Evolutionary conservation across 2,113 vertebrate species (phyloP), one percentile per base, ranked within the genome.

Genomic region (Daphoenositta chrysoptera): DNA sequence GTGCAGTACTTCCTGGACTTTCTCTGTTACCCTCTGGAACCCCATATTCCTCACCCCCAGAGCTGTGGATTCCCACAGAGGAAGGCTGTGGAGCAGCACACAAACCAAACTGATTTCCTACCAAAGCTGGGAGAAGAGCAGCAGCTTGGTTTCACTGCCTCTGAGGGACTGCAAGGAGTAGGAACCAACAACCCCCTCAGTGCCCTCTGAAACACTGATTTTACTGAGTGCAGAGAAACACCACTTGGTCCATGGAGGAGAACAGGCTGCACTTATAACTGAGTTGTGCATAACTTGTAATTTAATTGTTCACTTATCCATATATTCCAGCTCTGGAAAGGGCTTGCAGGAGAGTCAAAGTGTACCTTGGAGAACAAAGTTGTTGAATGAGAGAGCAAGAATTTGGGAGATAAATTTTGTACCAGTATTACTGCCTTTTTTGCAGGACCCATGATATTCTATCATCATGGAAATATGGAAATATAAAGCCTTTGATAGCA

Each of bases 161-260:
- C 18, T 33, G 54, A 12, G n/a, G 17, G 27, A 24, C 33, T 31
- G 9, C 48, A 37, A 50, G 60, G 20, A 27, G 20, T 22, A 7
- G 23, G 33, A 82, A 8, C 24, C 23, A 47, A 19, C 5, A 5
- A 9, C 21, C 31, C 40, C 6, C 4, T 10, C 56, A 58, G 15
- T 4, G 11, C 7, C 7, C 48, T 47, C 40, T 78, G 54, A 73
- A 82, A 76, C 20, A 26, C 6, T 33, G 39, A n/a, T 54, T 82
- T 69, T 50, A 9, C 20, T n/a, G 58, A 50, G 9, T 12, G 8
- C 30, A 87, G 44, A 44, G 47, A 79, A 75, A 35, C 17, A 19
- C 2, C 16, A 5, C 10, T 66, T 56, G 2, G 1, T n/a, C 45
- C 2, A 0, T 1, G 2, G 17, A 27, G 35, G 11, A 42, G 27